A percentile compares a stretch with the other conserved stretches of the same genome.
phyloP scores from a whole-genome alignment of 2,888 invertebrate genomes.

The Cephus rjabovi region DNA sequence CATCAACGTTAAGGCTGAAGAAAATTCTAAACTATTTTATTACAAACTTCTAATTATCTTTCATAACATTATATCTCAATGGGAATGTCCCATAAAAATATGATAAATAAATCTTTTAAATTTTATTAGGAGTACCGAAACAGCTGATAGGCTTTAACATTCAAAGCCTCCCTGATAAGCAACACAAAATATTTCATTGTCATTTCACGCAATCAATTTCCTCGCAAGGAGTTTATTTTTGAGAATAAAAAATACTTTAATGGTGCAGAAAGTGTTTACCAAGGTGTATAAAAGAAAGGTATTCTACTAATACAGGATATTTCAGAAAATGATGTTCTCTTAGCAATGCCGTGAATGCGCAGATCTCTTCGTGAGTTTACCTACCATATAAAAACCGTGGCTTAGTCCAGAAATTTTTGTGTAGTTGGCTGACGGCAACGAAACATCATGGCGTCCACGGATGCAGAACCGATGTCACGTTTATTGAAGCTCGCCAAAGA shows the following conservation, averaged over 20 bases:
- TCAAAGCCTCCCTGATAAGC: too few species aligned
- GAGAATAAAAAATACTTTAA: too few species aligned
- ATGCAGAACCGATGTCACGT: slow-evolving; percentile 72
- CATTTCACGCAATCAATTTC: too few species aligned
- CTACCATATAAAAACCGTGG: not conserved
- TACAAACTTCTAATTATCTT: not conserved
- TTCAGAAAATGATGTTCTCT: not conserved
- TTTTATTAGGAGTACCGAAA: too few species aligned
- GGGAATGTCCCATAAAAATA: not conserved
- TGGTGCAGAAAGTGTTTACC: too few species aligned
- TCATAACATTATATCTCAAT: not conserved
- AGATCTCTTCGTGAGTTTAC: not conserved
- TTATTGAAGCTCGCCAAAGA: slow-evolving; percentile 85
- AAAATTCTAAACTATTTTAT: not conserved
- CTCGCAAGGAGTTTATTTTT: too few species aligned
- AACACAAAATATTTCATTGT: too few species aligned
- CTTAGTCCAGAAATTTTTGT: slow-evolving; percentile 30
- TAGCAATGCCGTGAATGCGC: not conserved
- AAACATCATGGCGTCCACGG: slow-evolving; percentile 65
- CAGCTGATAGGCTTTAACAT: too few species aligned
- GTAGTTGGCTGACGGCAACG: slow-evolving; percentile 49
- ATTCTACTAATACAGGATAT: too few species aligned
- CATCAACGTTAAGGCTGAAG: not conserved
- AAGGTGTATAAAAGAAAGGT: too few species aligned
- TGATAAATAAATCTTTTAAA: not conserved